A percentile compares a stretch with the other conserved stretches of the same genome.
These are phyloP conservation scores for Oscheius sp. DNA, from an alignment of 2,888 invertebrate species.

Conservation along the genomic window DNA sequence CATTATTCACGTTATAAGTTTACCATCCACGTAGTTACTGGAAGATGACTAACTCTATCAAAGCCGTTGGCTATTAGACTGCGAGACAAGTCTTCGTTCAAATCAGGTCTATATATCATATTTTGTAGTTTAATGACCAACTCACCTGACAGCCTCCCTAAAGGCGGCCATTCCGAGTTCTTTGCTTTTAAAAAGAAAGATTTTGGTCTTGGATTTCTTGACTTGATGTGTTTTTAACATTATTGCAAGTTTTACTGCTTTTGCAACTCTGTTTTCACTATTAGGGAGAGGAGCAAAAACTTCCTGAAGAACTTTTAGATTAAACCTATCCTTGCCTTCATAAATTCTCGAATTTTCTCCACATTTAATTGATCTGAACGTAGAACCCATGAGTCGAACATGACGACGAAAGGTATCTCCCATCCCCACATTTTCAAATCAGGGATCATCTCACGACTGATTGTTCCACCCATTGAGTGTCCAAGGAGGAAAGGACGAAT, in stretches of 20 bases:
- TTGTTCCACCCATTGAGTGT: slow-evolving; percentile 65
- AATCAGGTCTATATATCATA: slow-evolving; percentile 35
- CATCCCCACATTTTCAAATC: slow-evolving; percentile 46
- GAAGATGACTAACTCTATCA: slow-evolving; percentile 37
- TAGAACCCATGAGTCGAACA: slow-evolving; percentile 62
- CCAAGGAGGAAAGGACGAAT: slow-evolving; percentile 57
- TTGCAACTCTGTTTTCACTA: slow-evolving; percentile 38
- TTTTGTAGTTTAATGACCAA: not conserved
- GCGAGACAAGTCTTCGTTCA: slow-evolving; percentile 56
- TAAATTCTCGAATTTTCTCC: slow-evolving; percentile 46
- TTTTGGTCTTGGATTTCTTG: slow-evolving; percentile 38
- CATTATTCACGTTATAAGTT: not conserved
- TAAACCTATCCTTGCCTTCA: slow-evolving; percentile 31
- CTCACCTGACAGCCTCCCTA: slow-evolving; percentile 55
- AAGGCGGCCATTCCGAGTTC: slow-evolving; percentile 60
- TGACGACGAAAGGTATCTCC: slow-evolving; percentile 52
- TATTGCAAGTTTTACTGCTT: slow-evolving; percentile 48
- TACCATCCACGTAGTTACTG: slow-evolving; percentile 46
- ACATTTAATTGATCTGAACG: slow-evolving; percentile 45
- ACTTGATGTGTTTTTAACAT: slow-evolving; percentile 50
- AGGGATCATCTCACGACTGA: slow-evolving; percentile 57
- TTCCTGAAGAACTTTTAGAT: slow-evolving; percentile 27
- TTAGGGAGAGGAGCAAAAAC: slow-evolving; percentile 52
- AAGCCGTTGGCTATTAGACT: slow-evolving; percentile 51
- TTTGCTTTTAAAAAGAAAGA: slow-evolving; percentile 59